phyloP scores from a whole-genome alignment of 1,140 invertebrate species.

The Andrena cerasifolii region DNA sequence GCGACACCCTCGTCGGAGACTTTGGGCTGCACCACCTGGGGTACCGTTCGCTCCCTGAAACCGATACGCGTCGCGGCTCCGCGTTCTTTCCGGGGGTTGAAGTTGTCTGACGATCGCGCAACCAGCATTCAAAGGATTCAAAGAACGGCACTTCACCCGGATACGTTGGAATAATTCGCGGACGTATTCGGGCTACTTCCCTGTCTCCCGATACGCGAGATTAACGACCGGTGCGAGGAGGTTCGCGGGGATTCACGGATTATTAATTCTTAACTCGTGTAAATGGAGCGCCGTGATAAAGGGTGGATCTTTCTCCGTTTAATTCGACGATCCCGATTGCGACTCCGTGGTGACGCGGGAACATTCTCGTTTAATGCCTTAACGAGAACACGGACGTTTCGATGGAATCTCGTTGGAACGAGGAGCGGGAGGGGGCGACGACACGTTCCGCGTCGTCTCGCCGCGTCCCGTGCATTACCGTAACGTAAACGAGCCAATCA shows the following conservation, averaged over 20 bases:
- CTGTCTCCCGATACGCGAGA: conserved; percentile 26
- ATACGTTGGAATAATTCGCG: background rate
- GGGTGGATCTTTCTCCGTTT: conserved; percentile 12
- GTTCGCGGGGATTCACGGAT: conserved; percentile 11
- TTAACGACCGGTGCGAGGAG: conserved; percentile 27
- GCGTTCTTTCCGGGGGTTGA: no score
- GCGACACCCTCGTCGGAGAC: background rate
- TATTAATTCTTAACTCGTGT: conserved; percentile 26
- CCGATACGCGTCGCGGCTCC: background rate
- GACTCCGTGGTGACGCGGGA: conserved; percentile 8
- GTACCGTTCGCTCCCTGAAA: background rate
- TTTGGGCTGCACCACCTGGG: background rate
- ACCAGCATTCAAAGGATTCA: no score
- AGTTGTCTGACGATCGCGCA: no score
- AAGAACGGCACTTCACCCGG: background rate
- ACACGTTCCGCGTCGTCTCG: conserved; percentile 44
- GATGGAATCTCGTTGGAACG: conserved; percentile 45
- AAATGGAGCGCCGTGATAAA: background rate
- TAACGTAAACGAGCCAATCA: conserved; percentile 79
- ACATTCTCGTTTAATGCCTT: conserved; percentile 48
- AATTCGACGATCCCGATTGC: conserved; percentile 1
- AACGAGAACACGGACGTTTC: conserved; percentile 43
- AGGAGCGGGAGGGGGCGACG: background rate
- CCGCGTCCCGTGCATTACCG: conserved; percentile 62
- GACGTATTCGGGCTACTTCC: conserved; percentile 9